Evolutionary conservation across 2,888 invertebrate genomes (phyloP).

Genomic region (Scaptomyza parva): DNA sequence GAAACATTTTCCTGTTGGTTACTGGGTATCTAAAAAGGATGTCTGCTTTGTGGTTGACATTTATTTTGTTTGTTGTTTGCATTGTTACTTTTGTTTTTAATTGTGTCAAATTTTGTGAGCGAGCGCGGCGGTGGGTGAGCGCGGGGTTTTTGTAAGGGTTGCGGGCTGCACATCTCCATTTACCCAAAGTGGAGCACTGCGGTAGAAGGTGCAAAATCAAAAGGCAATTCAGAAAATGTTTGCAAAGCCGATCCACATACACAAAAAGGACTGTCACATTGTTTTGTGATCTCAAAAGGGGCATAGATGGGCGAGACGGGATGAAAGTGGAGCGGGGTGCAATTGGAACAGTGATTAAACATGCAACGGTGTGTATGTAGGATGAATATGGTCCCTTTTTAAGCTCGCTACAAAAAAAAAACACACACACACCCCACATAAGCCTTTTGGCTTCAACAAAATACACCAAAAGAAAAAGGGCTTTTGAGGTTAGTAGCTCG

Average conservation of each 20-base stretch:
- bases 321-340: slow-evolving; percentile 3
- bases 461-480: background rate
- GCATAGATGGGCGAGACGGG: slow-evolving; percentile 1
- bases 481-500: slow-evolving; percentile 24
- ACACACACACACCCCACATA: no score
- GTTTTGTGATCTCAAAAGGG: slow-evolving; percentile 44
- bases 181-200: slow-evolving; percentile 66
- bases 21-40: slow-evolving; percentile 55
- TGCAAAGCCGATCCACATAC: slow-evolving; percentile 45
- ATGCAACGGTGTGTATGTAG: slow-evolving; percentile 35
- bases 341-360: slow-evolving; percentile 59
- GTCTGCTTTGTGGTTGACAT: slow-evolving; percentile 72
- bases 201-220: slow-evolving; percentile 76
- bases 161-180: slow-evolving; percentile 22
- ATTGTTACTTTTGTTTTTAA: slow-evolving; percentile 74
- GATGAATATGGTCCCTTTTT: background rate
- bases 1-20: no score
- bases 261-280: slow-evolving; percentile 46
- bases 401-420: background rate
- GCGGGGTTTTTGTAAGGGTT: slow-evolving; percentile 1
- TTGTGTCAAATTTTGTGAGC: slow-evolving; percentile 69
- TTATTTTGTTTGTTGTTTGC: slow-evolving; percentile 63
- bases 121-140: background rate
- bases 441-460: slow-evolving; percentile 1
- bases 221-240: slow-evolving; percentile 79